Evolutionary conservation across 2,888 invertebrate genomes (phyloP), one percentile per base, ranked within the genome.

Genomic region (Sipunculus nudus): DNA sequence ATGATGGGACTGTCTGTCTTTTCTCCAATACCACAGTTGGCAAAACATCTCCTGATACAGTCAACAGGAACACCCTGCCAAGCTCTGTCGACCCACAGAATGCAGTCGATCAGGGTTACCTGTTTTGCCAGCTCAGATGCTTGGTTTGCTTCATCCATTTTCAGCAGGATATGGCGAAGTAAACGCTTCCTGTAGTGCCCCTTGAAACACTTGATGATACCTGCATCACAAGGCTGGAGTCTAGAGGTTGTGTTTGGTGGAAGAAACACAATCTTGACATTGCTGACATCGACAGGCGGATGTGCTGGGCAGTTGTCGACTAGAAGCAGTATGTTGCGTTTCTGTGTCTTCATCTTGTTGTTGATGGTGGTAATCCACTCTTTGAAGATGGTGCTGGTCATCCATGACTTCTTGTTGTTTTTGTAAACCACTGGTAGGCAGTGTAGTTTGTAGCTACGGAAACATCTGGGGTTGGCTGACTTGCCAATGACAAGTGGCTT

Each of bases 401-500:
- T 70, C 68, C 68, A 70, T 10, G 64, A 53, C 23, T 58, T 57
- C 23, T 55, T 63, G 43, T 71, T 63, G 21, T 35, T 31, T 13
- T 29, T 32, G 43, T 61, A 68, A 0, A 39, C 31, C 8, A 65
- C 59, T 2, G 57, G 60, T 6, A 65, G 41, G n/a, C n/a, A n/a
- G n/a, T n/a, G n/a, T n/a, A n/a, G n/a, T n/a, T n/a, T n/a, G n/a
- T n/a, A n/a, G n/a, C n/a, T n/a, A n/a, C n/a, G n/a, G n/a, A n/a
- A n/a, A n/a, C n/a, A n/a, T n/a, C n/a, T n/a, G n/a, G n/a, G n/a
- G n/a, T n/a, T 10, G 43, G 46, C 2, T 8, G 50, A 39, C 50
- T 65, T 65, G 1, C 65, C 70, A 29, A 71, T 67, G 2, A 70
- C 63, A 1, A 67, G 55, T 3, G 63, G 68, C 21, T 56, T 59